Conservation (phyloP, 2,797 vertebrate species). For the Dipus sagitta region DNA sequence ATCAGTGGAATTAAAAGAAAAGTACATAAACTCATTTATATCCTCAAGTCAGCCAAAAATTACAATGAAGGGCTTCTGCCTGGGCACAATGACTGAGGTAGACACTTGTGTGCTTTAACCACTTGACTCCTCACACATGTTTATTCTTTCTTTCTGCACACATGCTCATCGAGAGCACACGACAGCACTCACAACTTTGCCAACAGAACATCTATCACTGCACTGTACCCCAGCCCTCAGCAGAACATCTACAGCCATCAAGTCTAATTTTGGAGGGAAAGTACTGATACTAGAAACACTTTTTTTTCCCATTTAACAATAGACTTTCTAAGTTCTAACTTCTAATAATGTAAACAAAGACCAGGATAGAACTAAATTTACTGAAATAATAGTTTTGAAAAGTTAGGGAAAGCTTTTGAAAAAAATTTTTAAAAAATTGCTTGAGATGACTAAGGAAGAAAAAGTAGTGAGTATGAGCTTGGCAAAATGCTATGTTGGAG, state of each 20-base stretch:
- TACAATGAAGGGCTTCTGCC: neutral
- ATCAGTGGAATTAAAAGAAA: neutral
- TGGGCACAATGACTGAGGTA: neutral
- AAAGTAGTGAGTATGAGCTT: neutral
- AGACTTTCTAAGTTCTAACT: neutral
- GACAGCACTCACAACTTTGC: neutral
- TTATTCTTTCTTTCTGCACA: neutral
- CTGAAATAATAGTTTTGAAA: conserved; percentile 3
- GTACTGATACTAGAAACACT: neutral
- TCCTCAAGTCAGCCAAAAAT: neutral
- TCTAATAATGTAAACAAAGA: neutral
- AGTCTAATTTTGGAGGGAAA: neutral
- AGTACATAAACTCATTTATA: neutral
- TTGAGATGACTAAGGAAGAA: neutral
- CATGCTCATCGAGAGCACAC: neutral
- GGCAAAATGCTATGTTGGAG: neutral
- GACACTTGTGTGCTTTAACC: neutral
- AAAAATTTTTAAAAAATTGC: neutral
- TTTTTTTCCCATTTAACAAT: neutral
- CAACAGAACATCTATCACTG: too few species aligned
- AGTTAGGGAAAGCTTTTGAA: neutral
- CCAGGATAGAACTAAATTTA: neutral
- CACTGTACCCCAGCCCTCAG: neutral
- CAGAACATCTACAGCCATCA: neutral
- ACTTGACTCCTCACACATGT: neutral